phyloP scores from a whole-genome alignment of 2,113 vertebrate species.

The Onychostoma macrolepis region DNA sequence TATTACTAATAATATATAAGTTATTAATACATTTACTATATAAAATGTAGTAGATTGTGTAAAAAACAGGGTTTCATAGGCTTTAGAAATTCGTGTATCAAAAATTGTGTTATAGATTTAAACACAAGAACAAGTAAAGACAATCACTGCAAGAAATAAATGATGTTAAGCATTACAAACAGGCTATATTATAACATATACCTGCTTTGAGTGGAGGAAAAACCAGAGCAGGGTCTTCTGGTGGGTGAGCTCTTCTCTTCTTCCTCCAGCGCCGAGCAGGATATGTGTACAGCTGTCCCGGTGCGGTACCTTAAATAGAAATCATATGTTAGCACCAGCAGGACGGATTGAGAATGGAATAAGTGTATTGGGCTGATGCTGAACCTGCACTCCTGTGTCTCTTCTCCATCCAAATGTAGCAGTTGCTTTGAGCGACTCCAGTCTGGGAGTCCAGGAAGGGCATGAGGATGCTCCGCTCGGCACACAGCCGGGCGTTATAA shows the following conservation, averaged over 20 bases:
- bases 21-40: not conserved
- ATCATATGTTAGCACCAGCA: not conserved
- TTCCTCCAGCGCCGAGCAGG: slow-evolving; percentile 96
- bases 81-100: not conserved
- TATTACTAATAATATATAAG: not conserved
- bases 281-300: slow-evolving; percentile 95
- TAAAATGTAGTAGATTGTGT: not conserved
- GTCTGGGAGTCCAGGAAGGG: slow-evolving; percentile 98
- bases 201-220: slow-evolving; percentile 94
- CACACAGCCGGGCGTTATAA: slow-evolving; percentile 94
- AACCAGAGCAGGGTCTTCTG: slow-evolving; percentile 90
- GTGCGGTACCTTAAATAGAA: slow-evolving; percentile 82
- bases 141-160: not conserved
- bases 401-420: slow-evolving; percentile 99
- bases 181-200: slow-evolving; percentile 52
- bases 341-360: not conserved
- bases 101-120: not conserved
- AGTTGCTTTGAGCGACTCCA: slow-evolving; percentile 96
- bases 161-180: not conserved
- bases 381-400: slow-evolving; percentile 91
- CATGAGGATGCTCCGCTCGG: slow-evolving; percentile 93
- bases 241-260: slow-evolving; percentile 90
- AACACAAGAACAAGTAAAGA: no score
- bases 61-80: not conserved
- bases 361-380: not conserved